phyloP scores from a whole-genome alignment of 2,797 vertebrate genomes.

The Harpagifer antarcticus region DNA sequence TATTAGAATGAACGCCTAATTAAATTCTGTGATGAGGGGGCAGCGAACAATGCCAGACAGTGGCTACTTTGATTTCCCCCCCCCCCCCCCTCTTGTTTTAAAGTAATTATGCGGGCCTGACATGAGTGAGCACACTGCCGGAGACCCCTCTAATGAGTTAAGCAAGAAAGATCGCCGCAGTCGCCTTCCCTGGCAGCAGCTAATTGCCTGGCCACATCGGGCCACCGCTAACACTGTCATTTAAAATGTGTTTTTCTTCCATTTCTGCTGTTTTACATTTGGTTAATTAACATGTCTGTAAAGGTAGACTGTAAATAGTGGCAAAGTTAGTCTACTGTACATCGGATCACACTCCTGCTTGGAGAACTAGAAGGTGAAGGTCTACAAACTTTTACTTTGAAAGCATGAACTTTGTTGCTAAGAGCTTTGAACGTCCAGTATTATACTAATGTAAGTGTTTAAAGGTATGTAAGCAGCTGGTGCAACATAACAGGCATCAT shows the following conservation, averaged over 20 bases:
- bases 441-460: conserved; percentile 37
- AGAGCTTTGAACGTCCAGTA: conserved; percentile 8
- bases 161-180: conserved; percentile 88
- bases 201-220: conserved; percentile 85
- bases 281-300: conserved; percentile 62
- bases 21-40: conserved; percentile 86
- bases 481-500: conserved; percentile 28
- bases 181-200: conserved; percentile 84
- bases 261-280: conserved; percentile 46
- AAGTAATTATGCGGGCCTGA: conserved; percentile 88
- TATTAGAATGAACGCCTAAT: conserved; percentile 88
- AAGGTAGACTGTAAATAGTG: conserved; percentile 44
- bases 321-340: conserved; percentile 5
- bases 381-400: conserved; percentile 46
- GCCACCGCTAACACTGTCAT: conserved; percentile 82
- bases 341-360: conserved; percentile 29
- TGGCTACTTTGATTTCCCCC: conserved; percentile 83
- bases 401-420: conserved; percentile 37
- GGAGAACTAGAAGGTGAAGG: conserved; percentile 26
- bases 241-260: conserved; percentile 74
- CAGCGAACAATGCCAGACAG: conserved; percentile 84
- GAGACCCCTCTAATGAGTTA: conserved; percentile 88
- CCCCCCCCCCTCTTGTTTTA: conserved; percentile 79
- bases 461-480: conserved; percentile 46
- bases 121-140: conserved; percentile 86